Evolutionary conservation across 2,113 vertebrate species (phyloP).

Genomic region (Meleagris gallopavo): DNA sequence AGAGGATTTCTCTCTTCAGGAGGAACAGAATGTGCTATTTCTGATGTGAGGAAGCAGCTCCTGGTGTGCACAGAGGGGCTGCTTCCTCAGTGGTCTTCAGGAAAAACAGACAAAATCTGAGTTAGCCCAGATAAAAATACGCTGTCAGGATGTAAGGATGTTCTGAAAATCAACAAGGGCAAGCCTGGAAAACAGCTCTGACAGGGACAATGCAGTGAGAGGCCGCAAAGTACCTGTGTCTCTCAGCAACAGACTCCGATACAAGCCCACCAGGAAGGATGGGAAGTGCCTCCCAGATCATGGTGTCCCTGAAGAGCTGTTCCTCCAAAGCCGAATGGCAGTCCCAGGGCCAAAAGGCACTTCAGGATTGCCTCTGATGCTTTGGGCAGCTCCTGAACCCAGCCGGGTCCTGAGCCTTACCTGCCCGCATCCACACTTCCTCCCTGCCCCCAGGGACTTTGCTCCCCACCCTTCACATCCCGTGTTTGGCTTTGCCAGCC

Average conservation of each 20-base stretch:
- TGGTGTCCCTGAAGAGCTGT: background rate
- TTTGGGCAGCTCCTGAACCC: background rate
- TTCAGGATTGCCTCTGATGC: background rate
- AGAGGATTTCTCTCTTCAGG: background rate
- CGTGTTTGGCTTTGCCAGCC: background rate
- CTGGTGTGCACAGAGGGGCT: background rate
- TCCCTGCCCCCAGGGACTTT: background rate
- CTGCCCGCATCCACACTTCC: background rate
- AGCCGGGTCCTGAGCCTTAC: background rate
- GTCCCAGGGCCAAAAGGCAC: background rate
- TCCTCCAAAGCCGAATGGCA: fast-evolving
- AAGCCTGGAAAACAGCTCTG: slow-evolving; percentile 2
- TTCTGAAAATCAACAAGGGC: background rate
- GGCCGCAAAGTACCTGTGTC: background rate
- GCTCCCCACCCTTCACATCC: background rate
- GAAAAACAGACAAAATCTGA: background rate
- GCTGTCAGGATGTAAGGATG: background rate
- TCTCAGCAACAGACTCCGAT: background rate
- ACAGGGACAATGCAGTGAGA: background rate
- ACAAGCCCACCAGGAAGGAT: background rate
- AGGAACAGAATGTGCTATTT: background rate
- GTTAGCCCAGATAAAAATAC: slow-evolving; percentile 15
- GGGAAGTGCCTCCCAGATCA: background rate
- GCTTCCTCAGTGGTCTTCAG: background rate
- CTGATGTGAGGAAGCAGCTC: background rate